Conservation (phyloP, 1,140 invertebrate genomes). For the Papilio xuthus region DNA sequence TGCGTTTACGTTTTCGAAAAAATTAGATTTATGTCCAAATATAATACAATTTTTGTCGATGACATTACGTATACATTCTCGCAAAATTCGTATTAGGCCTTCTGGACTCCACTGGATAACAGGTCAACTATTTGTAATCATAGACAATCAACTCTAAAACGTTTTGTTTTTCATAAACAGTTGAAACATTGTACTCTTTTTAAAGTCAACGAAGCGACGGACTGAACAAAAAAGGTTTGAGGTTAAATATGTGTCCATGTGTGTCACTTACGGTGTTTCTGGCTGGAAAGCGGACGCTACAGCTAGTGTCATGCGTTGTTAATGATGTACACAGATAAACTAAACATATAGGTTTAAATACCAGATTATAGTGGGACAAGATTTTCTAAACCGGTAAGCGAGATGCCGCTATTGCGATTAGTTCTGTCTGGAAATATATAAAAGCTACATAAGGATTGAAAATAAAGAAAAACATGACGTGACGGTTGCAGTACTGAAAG, state of each 20-base stretch:
- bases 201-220: conserved; percentile 5
- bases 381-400: no score
- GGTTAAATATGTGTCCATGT: conserved; percentile 11
- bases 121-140: neutral
- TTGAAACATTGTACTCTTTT: neutral
- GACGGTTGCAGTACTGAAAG: no score
- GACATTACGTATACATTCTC: no score
- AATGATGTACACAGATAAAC: neutral
- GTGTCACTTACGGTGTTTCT: conserved; percentile 10
- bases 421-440: no score
- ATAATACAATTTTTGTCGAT: no score
- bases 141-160: neutral
- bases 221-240: neutral
- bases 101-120: no score
- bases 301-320: neutral
- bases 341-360: neutral
- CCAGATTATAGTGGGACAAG: neutral
- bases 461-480: no score
- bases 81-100: no score
- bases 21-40: no score
- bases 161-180: neutral
- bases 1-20: no score
- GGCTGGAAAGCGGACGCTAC: neutral
- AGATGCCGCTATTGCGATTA: no score
- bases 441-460: no score